Evolutionary conservation across 2,888 invertebrate genomes (phyloP), one percentile per base, ranked within the genome.

Genomic region (Apantesis nais): DNA sequence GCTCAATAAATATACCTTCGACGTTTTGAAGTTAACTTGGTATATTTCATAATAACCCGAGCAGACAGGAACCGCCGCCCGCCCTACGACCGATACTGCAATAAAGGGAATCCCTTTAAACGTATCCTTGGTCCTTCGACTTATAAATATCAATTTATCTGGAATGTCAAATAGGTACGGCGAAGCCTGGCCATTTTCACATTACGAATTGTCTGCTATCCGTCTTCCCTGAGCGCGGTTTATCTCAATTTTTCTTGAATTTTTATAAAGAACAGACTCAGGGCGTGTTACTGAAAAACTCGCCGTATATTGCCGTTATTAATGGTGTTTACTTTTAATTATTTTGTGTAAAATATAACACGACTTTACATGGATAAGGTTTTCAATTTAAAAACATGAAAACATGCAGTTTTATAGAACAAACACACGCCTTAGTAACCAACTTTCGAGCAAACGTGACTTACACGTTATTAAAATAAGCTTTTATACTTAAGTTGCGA

Each of bases 71-170:
- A 89, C 92, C 93, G 90, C 74, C 72, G 87, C 83, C 88, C 87
- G 88, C 90, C 91, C 92, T 90, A 86, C 88, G 89, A 84, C 83
- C 87, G 88, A 89, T 88, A 89, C 84, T 83, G 93, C 93, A 93
- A 95, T 95, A 95, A 95, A 94, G 93, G 92, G 93, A 94, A 94
- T 94, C 94, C 93, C 91, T 92, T 90, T 92, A 92, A 93, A 93
- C 92, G 93, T 89, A 90, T 90, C 89, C 89, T 89, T 91, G 93
- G 92, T 93, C 95, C 93, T 92, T 88, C 84, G 84, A 88, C 92
- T 93, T 95, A 94, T 95, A 94, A 94, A 95, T 95, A 94, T 95
- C 94, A 95, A 95, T 95, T 94, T 94, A 93, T 94, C 93, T 91
- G 86, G 85, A 84, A 89, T 90, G 94, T 94, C 93, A 93, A 93